Percentiles rank a stretch among this genome's conserved stretches.
Conservation (phyloP, 2,113 vertebrate genomes). For the Neofelis nebulosa region DNA sequence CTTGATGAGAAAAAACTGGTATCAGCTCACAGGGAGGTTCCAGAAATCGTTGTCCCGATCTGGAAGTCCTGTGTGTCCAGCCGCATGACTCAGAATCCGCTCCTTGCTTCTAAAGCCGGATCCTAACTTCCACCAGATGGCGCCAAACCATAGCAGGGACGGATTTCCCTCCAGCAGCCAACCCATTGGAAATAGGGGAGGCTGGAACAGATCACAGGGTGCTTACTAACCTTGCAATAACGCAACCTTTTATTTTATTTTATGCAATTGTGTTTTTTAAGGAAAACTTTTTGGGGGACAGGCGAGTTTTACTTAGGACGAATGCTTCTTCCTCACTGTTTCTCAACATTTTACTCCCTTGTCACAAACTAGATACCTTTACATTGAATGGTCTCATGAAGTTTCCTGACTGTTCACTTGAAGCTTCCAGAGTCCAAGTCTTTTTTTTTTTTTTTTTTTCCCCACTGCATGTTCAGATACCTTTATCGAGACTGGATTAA, state of each 20-base stretch:
- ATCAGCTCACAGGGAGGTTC: background rate
- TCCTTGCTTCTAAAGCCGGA: background rate
- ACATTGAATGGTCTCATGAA: background rate
- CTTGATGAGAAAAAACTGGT: background rate
- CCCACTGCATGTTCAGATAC: background rate
- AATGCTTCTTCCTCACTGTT: background rate
- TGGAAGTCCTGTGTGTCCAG: background rate
- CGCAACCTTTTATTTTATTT: background rate
- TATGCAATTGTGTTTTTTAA: background rate
- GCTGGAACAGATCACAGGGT: background rate
- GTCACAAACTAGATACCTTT: background rate
- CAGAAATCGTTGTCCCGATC: background rate
- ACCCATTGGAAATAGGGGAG: rapidly evolving
- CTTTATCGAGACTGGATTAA: background rate
- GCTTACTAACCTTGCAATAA: background rate
- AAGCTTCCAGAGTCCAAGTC: background rate
- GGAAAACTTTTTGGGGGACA: background rate
- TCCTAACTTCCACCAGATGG: conserved; percentile 56
- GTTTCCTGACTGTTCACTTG: background rate
- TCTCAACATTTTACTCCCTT: background rate
- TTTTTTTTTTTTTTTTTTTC: background rate
- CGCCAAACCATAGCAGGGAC: background rate
- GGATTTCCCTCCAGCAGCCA: background rate
- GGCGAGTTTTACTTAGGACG: background rate
- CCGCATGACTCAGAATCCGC: background rate